Percentiles rank a stretch among this genome's conserved stretches.
phyloP scores from a whole-genome alignment of 2,113 vertebrate genomes.

The Oryzias melastigma region DNA sequence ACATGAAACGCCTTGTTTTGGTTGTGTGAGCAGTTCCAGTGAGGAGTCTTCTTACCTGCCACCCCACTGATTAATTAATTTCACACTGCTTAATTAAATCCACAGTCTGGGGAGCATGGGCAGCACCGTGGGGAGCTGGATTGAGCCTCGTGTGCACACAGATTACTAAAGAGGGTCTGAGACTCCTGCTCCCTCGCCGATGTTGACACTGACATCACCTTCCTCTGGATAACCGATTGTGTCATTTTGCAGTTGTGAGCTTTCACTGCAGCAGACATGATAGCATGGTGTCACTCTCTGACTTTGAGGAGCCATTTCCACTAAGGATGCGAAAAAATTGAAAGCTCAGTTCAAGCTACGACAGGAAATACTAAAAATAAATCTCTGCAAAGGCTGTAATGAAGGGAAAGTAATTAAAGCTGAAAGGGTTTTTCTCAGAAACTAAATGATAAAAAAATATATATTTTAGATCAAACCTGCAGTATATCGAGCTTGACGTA shows the following conservation, averaged over 20 bases:
- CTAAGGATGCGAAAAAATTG: not conserved
- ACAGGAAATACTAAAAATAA: too few relatives aligned
- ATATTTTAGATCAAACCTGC: not conserved
- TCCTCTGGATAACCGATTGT: constrained; percentile 80
- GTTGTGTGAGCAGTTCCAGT: constrained; percentile 61
- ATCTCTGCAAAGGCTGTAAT: too few relatives aligned
- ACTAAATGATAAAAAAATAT: not conserved
- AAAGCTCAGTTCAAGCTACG: too few relatives aligned
- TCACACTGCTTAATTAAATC: constrained; percentile 81
- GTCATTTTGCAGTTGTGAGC: constrained; percentile 76
- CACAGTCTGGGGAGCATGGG: constrained; percentile 70
- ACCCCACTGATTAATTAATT: constrained; percentile 78
- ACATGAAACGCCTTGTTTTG: constrained; percentile 67
- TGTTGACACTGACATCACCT: constrained; percentile 79
- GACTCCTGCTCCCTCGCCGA: constrained; percentile 71
- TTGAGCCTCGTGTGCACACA: constrained; percentile 53
- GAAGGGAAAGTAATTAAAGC: not conserved
- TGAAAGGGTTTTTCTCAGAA: not conserved
- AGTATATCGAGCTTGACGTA: constrained; percentile 27
- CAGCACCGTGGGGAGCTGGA: constrained; percentile 53
- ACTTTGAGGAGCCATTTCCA: constrained; percentile 40
- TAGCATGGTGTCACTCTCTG: constrained; percentile 43
- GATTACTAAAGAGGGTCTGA: constrained; percentile 64
- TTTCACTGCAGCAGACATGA: constrained; percentile 43
- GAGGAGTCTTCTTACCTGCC: constrained; percentile 71